Base-by-base conservation (phyloP, 1,140 invertebrate species). In the Ips nitidus region DNA sequence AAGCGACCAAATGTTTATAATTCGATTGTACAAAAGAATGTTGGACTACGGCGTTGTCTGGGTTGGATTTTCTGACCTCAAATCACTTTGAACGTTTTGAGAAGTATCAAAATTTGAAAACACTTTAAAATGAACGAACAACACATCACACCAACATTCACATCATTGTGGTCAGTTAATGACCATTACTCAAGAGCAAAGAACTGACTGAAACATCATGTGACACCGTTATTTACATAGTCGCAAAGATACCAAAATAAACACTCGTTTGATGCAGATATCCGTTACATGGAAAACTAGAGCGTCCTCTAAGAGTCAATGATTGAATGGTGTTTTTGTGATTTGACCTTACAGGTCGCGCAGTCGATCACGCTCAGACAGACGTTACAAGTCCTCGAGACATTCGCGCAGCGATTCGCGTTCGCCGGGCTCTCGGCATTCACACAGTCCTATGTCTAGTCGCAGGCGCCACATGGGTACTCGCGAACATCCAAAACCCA, bases 401-500 rank as follows among this genome's bases (percentile, higher is more conserved):
- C 83, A 83, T 63, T 84, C 84, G 5, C 80, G 82, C 40, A 85
- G 84, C 73, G 80, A 82, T 68, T 85, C 84, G 45, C 79, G 84
- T 45, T 85, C 84, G 0, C 82, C 83, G 52, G 83, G 82, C 2
- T 82, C 83, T 68, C 79, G 80, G 40, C 76, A 83, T 65, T 85
- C 85, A 39, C 81, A 82, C 56, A 86, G 85, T 74, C 86, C 85
- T 43, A 84, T 86, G 84, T 86, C 85, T 4, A 83, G 82, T 36
- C 81, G 86, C 72, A 81, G 83, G 71, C 80, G 86, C n/a, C 86
- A 87, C 69, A 77, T 83, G n/a, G 85, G 86, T 4, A 84, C 83
- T 65, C 77, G 86, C 80, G 95, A 98, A 73, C 91, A 94, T 81
- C 95, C 95, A 0, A 88, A 90, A 58, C 90, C 92, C 1, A 94